A percentile compares a stretch with the other conserved stretches of the same genome.
phyloP scores from a whole-genome alignment of 2,113 vertebrate species.

The Lepisosteus osseus region DNA sequence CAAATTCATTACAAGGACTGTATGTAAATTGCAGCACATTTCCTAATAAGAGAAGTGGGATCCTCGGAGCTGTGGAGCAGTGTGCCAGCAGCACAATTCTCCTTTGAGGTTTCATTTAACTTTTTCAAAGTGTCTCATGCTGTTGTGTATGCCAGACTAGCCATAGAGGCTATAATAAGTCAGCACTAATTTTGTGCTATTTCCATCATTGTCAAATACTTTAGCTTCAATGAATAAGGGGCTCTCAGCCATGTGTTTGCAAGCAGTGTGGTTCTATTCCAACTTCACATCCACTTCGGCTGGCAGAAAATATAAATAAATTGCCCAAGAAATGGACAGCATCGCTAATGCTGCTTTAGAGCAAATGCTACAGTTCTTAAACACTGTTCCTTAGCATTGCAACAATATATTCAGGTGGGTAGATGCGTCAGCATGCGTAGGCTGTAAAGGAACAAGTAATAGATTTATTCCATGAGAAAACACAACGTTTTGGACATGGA shows the following conservation, averaged over 20 bases:
- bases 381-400: no score
- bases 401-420: no score
- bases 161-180: background rate
- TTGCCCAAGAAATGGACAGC: no score
- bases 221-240: background rate
- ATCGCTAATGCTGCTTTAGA: no score
- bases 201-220: conserved; percentile 4
- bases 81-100: background rate
- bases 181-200: background rate
- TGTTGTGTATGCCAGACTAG: background rate
- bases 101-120: background rate
- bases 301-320: no score
- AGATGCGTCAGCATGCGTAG: no score
- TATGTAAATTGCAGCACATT: background rate
- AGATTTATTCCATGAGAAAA: no score
- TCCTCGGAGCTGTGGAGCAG: background rate
- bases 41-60: conserved; percentile 2
- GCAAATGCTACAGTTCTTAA: no score
- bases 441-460: no score
- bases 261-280: no score
- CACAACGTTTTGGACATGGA: no score
- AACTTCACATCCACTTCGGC: no score
- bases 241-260: background rate
- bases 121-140: background rate
- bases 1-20: background rate